A percentile compares a stretch with the other conserved stretches of the same genome.
Evolutionary conservation across 2,888 invertebrate genomes (phyloP).

Genomic region (Psylliodes chrysocephalus): DNA sequence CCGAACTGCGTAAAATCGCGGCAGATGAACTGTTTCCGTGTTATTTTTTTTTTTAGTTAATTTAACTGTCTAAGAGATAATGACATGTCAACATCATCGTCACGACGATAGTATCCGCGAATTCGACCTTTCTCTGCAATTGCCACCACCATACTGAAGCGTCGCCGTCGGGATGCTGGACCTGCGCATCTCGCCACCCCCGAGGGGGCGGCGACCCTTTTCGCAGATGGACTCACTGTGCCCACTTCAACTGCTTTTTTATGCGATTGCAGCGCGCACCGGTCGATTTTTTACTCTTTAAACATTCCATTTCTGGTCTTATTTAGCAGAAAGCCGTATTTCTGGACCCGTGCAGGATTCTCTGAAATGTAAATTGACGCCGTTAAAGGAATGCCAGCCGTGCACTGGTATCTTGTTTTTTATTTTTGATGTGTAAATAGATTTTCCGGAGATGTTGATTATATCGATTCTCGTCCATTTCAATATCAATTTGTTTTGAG

Average conservation of each 20-base stretch:
- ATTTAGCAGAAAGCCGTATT: constrained; percentile 26
- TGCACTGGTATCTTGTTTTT: background rate
- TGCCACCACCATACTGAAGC: constrained; percentile 58
- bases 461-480: background rate
- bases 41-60: no score
- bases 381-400: background rate
- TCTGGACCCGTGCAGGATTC: background rate
- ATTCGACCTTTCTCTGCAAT: constrained; percentile 37
- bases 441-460: background rate
- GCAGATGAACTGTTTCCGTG: background rate
- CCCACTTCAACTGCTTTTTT: constrained; percentile 44
- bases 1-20: background rate
- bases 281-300: constrained; percentile 38
- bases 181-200: constrained; percentile 50
- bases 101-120: constrained; percentile 31
- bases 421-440: background rate
- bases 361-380: constrained; percentile 12
- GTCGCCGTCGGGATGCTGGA: constrained; percentile 58
- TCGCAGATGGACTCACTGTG: constrained; percentile 39
- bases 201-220: constrained; percentile 46
- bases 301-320: constrained; percentile 29
- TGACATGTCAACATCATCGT: constrained; percentile 39
- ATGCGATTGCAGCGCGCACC: constrained; percentile 35
- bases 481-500: no score
- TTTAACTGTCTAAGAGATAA: constrained; percentile 35